A percentile compares a stretch with the other conserved stretches of the same genome.
These are phyloP conservation scores for Cebus imitator DNA, from an alignment of 2,113 vertebrate genomes.

Conservation along the genomic window DNA sequence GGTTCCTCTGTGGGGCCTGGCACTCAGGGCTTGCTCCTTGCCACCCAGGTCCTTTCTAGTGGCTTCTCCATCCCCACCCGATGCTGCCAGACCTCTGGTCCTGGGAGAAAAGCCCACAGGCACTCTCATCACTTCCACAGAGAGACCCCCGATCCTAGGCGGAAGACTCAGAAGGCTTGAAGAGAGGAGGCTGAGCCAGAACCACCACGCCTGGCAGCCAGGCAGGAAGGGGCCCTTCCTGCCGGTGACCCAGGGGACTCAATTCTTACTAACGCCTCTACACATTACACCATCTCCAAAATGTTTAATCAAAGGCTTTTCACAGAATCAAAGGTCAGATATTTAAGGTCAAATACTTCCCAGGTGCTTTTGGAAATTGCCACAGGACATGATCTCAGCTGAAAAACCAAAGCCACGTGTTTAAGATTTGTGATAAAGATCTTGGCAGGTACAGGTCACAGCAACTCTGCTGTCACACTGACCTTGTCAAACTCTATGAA, in stretches of 20 bases:
- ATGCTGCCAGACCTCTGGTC: rapidly evolving
- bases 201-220: rapidly evolving
- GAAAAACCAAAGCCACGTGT: constrained; percentile 75
- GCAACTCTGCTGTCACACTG: constrained; percentile 77
- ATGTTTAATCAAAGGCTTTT: neutral
- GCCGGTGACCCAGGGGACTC: rapidly evolving
- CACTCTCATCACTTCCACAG: rapidly evolving
- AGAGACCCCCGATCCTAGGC: neutral
- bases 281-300: rapidly evolving
- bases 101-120: neutral
- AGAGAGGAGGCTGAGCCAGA: no score
- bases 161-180: neutral
- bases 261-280: rapidly evolving
- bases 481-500: constrained; percentile 68
- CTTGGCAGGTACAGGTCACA: constrained; percentile 65
- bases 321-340: neutral
- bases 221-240: rapidly evolving
- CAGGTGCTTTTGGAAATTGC: constrained; percentile 62
- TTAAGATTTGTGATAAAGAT: constrained; percentile 67
- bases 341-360: constrained; percentile 10
- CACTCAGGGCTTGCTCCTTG: no score
- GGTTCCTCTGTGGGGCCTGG: rapidly evolving
- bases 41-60: no score
- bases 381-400: constrained; percentile 49
- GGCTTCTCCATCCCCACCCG: rapidly evolving